Base-by-base conservation (phyloP, 2,888 invertebrate species). In the Cryptocephalus moraei region DNA sequence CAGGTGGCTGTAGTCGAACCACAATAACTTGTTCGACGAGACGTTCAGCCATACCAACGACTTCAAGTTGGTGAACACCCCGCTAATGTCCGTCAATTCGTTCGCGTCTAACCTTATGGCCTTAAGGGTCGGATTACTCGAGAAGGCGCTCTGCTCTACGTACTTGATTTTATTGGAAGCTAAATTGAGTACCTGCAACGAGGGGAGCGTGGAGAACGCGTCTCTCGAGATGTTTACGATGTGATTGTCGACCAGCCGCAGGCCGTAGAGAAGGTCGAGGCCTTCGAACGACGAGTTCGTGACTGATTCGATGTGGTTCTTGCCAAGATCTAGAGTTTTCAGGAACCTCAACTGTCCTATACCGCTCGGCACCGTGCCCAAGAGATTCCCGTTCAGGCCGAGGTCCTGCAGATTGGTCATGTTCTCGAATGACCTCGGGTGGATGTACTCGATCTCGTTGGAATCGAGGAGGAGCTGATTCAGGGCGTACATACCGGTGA, bases 1-100 rank as follows among this genome's bases (percentile, higher is more conserved):
- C 60, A 89, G 76, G 62, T 87, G 80, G 57, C 84, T 83, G 62
- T 86, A 89, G 72, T 89, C 88, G 69, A 88, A 87, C 82, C 84
- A 82, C 51, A 80, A 74, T 56, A 89, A 72, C 65, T 81, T 81
- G 70, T 89, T 89, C 69, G 84, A 81, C 43, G 86, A 86, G 48
- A 88, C 84, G 70, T 89, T 89, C 57, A 90, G 71, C 85, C 86
- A 86, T 57, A 84, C 80, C 49, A 89, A 78, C 54, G 80, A 81
- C 58, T 82, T 80, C 50, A 84, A 76, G 60, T 80, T 82, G 53
- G 81, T 82, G 71, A 87, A 86, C 64, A 86, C 81, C 46, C 84
- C 84, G 68, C 83, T 84, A 63, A 88, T 82, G 66, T 86, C 85
- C 47, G 82, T 80, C 56, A 89, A 74, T 68, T 81, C 79, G 70